phyloP scores from a whole-genome alignment of 1,140 invertebrate species.

The Drosophila hydei region DNA sequence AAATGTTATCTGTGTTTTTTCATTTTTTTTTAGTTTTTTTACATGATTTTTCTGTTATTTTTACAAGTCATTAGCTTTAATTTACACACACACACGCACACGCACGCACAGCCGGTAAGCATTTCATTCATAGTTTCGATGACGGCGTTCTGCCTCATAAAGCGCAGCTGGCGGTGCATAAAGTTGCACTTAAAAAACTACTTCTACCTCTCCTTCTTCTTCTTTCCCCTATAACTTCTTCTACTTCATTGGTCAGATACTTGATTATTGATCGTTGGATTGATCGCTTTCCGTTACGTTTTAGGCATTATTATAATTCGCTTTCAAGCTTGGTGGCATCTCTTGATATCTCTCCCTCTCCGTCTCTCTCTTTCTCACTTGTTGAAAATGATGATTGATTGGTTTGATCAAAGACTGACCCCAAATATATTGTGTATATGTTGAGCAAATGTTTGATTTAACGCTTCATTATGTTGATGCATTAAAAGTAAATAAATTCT shows the following conservation, averaged over 20 bases:
- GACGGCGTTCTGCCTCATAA: slow-evolving; percentile 50
- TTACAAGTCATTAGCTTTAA: slow-evolving; percentile 82
- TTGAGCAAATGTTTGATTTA: slow-evolving; percentile 66
- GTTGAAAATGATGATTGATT: slow-evolving; percentile 75
- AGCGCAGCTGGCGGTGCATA: slow-evolving; percentile 30
- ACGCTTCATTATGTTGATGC: slow-evolving; percentile 40
- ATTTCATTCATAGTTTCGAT: slow-evolving; percentile 68
- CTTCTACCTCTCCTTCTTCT: background rate
- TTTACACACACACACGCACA: slow-evolving; percentile 56
- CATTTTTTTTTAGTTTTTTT: slow-evolving; percentile 13
- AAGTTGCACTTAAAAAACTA: slow-evolving; percentile 2
- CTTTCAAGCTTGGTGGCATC: slow-evolving; percentile 55
- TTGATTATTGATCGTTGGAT: slow-evolving; percentile 34
- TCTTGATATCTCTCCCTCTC: slow-evolving; percentile 49
- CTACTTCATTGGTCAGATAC: slow-evolving; percentile 12
- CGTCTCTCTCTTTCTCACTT: slow-evolving; percentile 40
- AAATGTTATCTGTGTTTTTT: slow-evolving; percentile 33
- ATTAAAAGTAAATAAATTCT: slow-evolving; percentile 26
- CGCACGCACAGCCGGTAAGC: slow-evolving; percentile 31
- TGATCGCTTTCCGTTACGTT: slow-evolving; percentile 35
- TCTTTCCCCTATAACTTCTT: background rate
- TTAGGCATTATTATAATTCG: slow-evolving; percentile 40
- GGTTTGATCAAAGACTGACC: slow-evolving; percentile 58
- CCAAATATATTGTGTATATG: slow-evolving; percentile 2
- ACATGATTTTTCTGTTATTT: slow-evolving; percentile 55